phyloP scores from a whole-genome alignment of 2,888 invertebrate species.

The Hedya salicella region DNA sequence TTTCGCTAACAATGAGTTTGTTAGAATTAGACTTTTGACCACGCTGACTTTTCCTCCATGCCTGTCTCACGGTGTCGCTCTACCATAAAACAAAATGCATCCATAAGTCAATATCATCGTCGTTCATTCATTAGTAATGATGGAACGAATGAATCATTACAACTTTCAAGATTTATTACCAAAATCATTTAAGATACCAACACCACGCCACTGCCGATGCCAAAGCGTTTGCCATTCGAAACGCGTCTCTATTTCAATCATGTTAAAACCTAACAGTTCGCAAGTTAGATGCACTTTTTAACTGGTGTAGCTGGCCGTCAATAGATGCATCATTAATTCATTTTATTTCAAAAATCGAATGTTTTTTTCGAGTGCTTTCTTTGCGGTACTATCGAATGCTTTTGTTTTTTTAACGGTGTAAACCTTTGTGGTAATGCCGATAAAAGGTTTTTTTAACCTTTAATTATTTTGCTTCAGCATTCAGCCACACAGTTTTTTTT shows the following conservation, averaged over 20 bases:
- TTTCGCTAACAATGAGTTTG: too few relatives aligned
- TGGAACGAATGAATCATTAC: slow-evolving; percentile 46
- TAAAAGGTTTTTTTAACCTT: slow-evolving; percentile 46
- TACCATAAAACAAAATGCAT: slow-evolving; percentile 35
- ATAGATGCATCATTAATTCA: slow-evolving; percentile 63
- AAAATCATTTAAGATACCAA: slow-evolving; percentile 46
- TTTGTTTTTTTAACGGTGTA: slow-evolving; percentile 51
- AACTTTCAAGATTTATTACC: slow-evolving; percentile 49
- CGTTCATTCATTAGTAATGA: slow-evolving; percentile 42
- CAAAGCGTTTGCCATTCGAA: slow-evolving; percentile 23
- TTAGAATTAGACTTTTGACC: neutral
- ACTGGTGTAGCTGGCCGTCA: slow-evolving; percentile 22
- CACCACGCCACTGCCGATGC: neutral
- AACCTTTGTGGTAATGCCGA: slow-evolving; percentile 8
- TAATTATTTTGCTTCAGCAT: slow-evolving; percentile 1
- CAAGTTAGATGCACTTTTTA: neutral
- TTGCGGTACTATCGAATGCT: slow-evolving; percentile 45
- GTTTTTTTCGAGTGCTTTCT: slow-evolving; percentile 44
- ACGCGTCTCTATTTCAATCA: neutral
- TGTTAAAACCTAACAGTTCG: neutral
- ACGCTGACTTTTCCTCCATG: neutral
- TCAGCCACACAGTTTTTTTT: neutral
- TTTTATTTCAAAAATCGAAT: slow-evolving; percentile 60
- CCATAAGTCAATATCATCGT: slow-evolving; percentile 44
- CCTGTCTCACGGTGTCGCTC: neutral